Conservation (phyloP, 1,140 invertebrate species). For the Pogonus chalceus region DNA sequence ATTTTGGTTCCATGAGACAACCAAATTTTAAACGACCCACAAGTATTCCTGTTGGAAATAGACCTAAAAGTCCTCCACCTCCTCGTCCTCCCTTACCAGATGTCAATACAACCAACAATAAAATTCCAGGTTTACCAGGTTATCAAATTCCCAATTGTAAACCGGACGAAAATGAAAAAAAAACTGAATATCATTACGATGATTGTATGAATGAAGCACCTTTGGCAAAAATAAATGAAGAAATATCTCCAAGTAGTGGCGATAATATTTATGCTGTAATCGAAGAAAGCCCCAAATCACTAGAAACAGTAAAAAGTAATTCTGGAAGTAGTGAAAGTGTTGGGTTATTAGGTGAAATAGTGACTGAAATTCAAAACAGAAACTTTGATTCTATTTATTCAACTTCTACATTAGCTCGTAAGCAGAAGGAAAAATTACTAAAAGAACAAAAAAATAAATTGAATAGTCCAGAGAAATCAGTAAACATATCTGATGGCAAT, state of each 20-base stretch:
- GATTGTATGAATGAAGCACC: slow-evolving; percentile 62
- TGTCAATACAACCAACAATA: slow-evolving; percentile 30
- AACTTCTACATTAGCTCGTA: slow-evolving; percentile 52
- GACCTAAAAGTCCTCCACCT: slow-evolving; percentile 53
- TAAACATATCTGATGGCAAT: slow-evolving; percentile 31
- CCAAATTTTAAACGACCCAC: slow-evolving; percentile 51
- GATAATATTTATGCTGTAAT: slow-evolving; percentile 83
- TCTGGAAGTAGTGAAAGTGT: slow-evolving; percentile 47
- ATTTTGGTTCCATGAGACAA: slow-evolving; percentile 70
- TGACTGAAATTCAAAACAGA: slow-evolving; percentile 72
- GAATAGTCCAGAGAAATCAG: slow-evolving; percentile 35
- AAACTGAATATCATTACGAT: slow-evolving; percentile 51
- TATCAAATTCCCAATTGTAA: slow-evolving; percentile 38
- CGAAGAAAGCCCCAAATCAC: slow-evolving; percentile 52
- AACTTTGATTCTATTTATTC: slow-evolving; percentile 82
- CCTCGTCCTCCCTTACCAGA: slow-evolving; percentile 44
- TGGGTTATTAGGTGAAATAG: slow-evolving; percentile 71
- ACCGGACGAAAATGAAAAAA: slow-evolving; percentile 27
- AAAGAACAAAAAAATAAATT: slow-evolving; percentile 26
- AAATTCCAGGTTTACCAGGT: slow-evolving; percentile 38
- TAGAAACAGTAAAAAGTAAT: slow-evolving; percentile 30
- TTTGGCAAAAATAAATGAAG: slow-evolving; percentile 51
- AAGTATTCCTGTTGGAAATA: slow-evolving; percentile 49
- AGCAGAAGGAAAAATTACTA: slow-evolving; percentile 43
- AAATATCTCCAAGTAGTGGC: slow-evolving; percentile 39